Conservation (phyloP, 2,888 invertebrate genomes). For the Andricus quercusramuli region DNA sequence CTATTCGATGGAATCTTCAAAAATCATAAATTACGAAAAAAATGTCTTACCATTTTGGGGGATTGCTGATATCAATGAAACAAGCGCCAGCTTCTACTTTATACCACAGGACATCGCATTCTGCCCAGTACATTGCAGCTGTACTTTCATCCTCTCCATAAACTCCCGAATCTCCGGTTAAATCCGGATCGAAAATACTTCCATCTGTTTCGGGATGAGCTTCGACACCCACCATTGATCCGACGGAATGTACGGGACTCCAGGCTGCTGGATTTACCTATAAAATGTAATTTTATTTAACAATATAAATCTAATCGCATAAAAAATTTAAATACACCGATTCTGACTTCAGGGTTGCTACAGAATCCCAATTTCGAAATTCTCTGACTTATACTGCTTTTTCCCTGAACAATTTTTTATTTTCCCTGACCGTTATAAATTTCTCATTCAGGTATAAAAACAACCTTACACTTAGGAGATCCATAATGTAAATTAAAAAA, state of each 20-base stretch:
- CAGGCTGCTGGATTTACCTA: slow-evolving; percentile 87
- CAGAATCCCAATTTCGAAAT: too few relatives aligned
- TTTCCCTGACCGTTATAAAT: too few relatives aligned
- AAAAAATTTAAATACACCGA: neutral
- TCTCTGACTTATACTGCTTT: too few relatives aligned
- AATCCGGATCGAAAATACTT: slow-evolving; percentile 88
- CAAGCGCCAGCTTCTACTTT: slow-evolving; percentile 91
- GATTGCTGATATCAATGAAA: slow-evolving; percentile 85
- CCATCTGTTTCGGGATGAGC: slow-evolving; percentile 93
- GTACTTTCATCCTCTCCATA: slow-evolving; percentile 89
- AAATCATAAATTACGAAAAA: neutral
- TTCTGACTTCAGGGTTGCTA: too few relatives aligned
- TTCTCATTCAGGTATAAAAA: too few relatives aligned
- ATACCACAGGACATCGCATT: slow-evolving; percentile 90
- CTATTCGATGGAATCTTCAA: too few relatives aligned
- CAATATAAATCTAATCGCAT: neutral
- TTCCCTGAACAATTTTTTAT: too few relatives aligned
- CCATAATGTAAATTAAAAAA: too few relatives aligned
- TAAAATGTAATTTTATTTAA: slow-evolving; percentile 10
- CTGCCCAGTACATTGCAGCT: slow-evolving; percentile 87
- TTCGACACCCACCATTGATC: slow-evolving; percentile 90
- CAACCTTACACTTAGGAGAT: too few relatives aligned
- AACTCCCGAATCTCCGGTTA: slow-evolving; percentile 86
- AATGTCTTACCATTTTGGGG: slow-evolving; percentile 86
- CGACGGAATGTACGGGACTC: slow-evolving; percentile 93